Conservation (phyloP, 2,113 vertebrate genomes). For the Laterallus jamaicensis region DNA sequence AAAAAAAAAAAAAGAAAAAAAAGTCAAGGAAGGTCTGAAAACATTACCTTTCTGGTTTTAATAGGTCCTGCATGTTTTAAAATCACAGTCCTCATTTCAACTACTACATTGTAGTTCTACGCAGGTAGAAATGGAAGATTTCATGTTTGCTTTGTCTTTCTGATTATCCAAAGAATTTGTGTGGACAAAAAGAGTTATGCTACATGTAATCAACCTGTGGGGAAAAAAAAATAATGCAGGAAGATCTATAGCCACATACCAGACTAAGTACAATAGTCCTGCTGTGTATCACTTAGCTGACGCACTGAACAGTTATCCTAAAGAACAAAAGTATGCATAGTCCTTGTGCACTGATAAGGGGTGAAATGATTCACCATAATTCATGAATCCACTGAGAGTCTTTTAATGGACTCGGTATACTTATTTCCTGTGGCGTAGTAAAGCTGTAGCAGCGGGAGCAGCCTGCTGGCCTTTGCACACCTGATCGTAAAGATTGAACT, state of each 20-base stretch:
- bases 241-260: neutral
- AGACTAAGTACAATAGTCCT: neutral
- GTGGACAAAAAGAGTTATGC: neutral
- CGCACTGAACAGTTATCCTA: neutral
- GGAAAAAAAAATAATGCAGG: neutral
- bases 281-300: neutral
- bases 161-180: neutral
- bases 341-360: neutral
- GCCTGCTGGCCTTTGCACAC: neutral
- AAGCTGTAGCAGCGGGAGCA: neutral
- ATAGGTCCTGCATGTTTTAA: neutral
- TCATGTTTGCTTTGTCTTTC: neutral
- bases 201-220: neutral
- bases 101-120: neutral
- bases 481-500: neutral
- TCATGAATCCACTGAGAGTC: neutral
- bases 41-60: neutral
- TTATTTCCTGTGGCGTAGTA: neutral
- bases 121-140: neutral
- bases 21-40: neutral
- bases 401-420: neutral
- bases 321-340: neutral
- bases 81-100: neutral
- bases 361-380: neutral
- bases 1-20: too few relatives aligned